Percentiles rank a stretch among this genome's conserved stretches.
phyloP scores from a whole-genome alignment of 2,888 invertebrate species.

The Pecten maximus region DNA sequence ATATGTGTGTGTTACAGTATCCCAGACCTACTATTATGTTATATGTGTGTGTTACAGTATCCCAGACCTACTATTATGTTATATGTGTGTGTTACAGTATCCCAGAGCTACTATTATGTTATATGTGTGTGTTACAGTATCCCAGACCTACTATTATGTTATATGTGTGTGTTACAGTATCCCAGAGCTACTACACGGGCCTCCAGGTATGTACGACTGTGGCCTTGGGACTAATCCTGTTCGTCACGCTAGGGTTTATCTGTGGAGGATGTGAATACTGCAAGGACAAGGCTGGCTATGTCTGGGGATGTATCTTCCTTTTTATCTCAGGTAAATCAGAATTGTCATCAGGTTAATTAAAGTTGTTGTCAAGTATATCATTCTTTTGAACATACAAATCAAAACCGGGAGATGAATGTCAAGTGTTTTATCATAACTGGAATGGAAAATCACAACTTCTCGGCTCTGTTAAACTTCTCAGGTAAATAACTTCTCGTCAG shows the following conservation, averaged over 20 bases:
- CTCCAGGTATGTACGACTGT: background rate
- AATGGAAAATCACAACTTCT: no score
- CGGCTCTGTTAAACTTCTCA: no score
- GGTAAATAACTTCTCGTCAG: background rate
- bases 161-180: background rate
- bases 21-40: no score
- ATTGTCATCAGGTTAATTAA: no score
- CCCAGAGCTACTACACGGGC: background rate
- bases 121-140: background rate
- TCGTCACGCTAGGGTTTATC: background rate
- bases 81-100: background rate
- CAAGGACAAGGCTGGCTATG: background rate
- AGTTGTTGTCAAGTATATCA: background rate
- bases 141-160: no score
- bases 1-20: no score
- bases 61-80: background rate
- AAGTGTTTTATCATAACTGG: background rate
- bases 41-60: background rate
- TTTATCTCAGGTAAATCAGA: background rate
- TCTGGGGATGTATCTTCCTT: constrained; percentile 10
- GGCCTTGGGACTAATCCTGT: background rate
- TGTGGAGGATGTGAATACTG: background rate
- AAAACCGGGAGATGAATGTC: background rate
- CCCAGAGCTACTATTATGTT: background rate
- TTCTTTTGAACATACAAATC: background rate